Evolutionary conservation across 1,140 invertebrate genomes (phyloP), one percentile per base, ranked within the genome.

Genomic region (Atta colombica): DNA sequence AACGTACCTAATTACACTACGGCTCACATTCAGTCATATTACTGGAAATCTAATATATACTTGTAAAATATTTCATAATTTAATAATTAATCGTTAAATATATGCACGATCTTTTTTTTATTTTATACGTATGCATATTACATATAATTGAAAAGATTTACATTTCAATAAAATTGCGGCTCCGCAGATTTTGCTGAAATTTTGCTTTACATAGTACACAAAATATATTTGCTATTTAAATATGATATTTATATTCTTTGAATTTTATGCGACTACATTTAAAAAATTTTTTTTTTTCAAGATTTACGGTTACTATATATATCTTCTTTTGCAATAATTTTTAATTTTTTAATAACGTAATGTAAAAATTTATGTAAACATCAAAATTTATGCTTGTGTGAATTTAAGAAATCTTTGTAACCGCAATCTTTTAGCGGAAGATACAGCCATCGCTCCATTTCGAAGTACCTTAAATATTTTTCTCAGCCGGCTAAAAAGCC

Each of bases 401-500:
- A 68, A 55, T 80, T 68, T 28, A 35, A 51, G 21, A 39, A 61
- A 45, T 12, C 7, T 53, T 35, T 16, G 8, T 51, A 72, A 51
- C 28, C 53, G 51, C 63, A 53, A 45, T 80, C 77, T 68, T 28
- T 80, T 55, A 80, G n/a, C 63, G n/a, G 49, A 21, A 31, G 51
- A 77, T 35, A 28, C 74, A 77, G 66, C 66, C 65, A 1, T 68
- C 21, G 35, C 31, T 31, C 16, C 21, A 55, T 21, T n/a, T 68
- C 49, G 14, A 14, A 66, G 45, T 58, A 80, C 31, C 49, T 68
- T 49, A 55, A 80, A 80, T 80, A 80, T 80, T 80, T 80, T 80
- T 55, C 63, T 35, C 77, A 66, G n/a, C 16, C 49, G 5, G 77
- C 63, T 68, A 35, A 49, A 80, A 80, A 80, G 77, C 77, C 72